Evolutionary conservation across 2,888 invertebrate species (phyloP).

Genomic region (Aromia moschata): DNA sequence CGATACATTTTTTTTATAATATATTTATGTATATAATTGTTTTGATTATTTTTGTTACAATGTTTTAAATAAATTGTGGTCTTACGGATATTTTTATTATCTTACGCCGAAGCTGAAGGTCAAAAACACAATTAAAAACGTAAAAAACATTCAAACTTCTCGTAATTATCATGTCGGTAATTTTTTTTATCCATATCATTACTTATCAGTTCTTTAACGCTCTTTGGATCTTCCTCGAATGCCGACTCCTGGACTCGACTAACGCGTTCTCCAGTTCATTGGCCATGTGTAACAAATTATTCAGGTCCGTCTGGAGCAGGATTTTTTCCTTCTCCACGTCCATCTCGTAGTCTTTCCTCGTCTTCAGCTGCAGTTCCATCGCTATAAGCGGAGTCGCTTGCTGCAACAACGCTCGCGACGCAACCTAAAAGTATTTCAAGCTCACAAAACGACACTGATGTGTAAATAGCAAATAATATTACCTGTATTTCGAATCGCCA

Average conservation of each 20-base stretch:
- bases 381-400: slow-evolving; percentile 70
- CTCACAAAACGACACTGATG: too few species aligned
- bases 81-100: too few species aligned
- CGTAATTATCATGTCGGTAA: too few species aligned
- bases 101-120: too few species aligned
- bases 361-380: slow-evolving; percentile 65
- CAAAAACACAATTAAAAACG: too few species aligned
- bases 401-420: slow-evolving; percentile 68
- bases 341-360: slow-evolving; percentile 52
- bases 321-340: slow-evolving; percentile 59
- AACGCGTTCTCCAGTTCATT: slow-evolving; percentile 71
- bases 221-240: slow-evolving; percentile 59
- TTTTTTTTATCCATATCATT: too few species aligned
- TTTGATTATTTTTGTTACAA: not conserved
- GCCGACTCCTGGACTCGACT: slow-evolving; percentile 68
- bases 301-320: slow-evolving; percentile 69
- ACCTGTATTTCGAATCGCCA: slow-evolving; percentile 76
- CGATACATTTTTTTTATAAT: too few species aligned
- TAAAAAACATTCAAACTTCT: too few species aligned
- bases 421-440: slow-evolving; percentile 60
- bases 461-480: slow-evolving; percentile 26
- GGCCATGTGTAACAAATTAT: slow-evolving; percentile 70
- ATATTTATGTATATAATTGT: too few species aligned
- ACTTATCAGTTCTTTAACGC: slow-evolving; percentile 48
- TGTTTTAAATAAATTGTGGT: too few species aligned